Base-by-base conservation (phyloP, 2,113 vertebrate species). In the Gopherus flavomarginatus region DNA sequence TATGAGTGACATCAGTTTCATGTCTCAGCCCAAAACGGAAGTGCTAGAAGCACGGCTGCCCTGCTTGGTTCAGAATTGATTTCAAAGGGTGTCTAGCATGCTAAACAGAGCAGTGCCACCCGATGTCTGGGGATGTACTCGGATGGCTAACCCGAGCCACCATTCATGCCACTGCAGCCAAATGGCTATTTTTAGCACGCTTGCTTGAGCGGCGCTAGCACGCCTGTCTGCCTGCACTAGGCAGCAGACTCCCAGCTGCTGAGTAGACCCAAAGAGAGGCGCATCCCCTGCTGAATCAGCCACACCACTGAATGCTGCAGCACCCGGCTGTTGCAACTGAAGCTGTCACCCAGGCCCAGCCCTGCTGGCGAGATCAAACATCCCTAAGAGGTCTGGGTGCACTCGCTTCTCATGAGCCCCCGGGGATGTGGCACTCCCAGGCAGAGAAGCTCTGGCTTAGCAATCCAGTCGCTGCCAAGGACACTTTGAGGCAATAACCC, bases 251-350 rank as follows among this genome's bases (percentile, higher is more conserved):
- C 62, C 62, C 14, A 35, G 16, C 7, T n/a, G 62, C 62, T 69
- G 35, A 7, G 6, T 4, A n/a, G 62, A n/a, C 72, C 72, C n/a
- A 42, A 11, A 75, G 72, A 75, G 69, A 42, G n/a, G 65, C 38
- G 8, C 21, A 38, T 10, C 7, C 65, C 65, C n/a, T 38, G n/a
- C 31, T 72, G 65, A 72, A n/a, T 38, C 65, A 62, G 57, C 57
- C 29, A 29, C 57, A 10, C 65, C 8, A 22, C 69, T 22, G 17
- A 38, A 29, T 65, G 77, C n/a, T 81, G 42, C 31, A 17, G 35
- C 31, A n/a, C n/a, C 77, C 53, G 0, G 0, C 10, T 42, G 11
- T 47, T 27, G 38, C 49, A 31, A 1, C 3, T 0, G 10, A 57
- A 82, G 27, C 26, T 17, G 16, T 1, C 12, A 31, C 5, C 24